Evolutionary conservation across 2,113 vertebrate species (phyloP).

Genomic region (Peromyscus polionotus): DNA sequence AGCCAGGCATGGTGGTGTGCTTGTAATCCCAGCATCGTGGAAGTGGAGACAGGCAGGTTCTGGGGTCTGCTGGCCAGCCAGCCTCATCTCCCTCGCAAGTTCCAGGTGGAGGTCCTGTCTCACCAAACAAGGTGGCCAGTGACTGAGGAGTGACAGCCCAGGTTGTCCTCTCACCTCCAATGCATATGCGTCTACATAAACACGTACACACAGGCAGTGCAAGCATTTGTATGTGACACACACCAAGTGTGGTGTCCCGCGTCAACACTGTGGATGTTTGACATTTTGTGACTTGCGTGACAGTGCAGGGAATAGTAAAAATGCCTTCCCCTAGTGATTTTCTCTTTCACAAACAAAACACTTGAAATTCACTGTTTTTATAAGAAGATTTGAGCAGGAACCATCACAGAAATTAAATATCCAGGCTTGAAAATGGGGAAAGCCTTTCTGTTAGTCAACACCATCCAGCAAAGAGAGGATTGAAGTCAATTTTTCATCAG

Average conservation of each 20-base stretch:
- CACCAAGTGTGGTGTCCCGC: background rate
- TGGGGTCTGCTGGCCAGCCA: background rate
- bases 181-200: no score
- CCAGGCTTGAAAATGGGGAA: background rate
- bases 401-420: background rate
- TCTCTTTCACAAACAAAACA: slow-evolving; percentile 2
- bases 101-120: background rate
- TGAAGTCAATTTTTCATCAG: background rate
- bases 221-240: background rate
- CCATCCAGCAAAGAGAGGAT: background rate
- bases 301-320: background rate
- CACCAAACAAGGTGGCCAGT: background rate
- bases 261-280: background rate
- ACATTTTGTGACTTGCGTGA: background rate
- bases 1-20: no score
- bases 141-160: background rate
- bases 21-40: no score
- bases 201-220: background rate
- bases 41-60: background rate
- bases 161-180: background rate
- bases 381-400: background rate
- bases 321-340: background rate
- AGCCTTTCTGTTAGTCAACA: background rate
- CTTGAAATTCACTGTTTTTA: background rate
- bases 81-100: background rate